Evolutionary conservation across 1,140 invertebrate species (phyloP), one percentile per base, ranked within the genome.

Genomic region (Paracyclopina nana): DNA sequence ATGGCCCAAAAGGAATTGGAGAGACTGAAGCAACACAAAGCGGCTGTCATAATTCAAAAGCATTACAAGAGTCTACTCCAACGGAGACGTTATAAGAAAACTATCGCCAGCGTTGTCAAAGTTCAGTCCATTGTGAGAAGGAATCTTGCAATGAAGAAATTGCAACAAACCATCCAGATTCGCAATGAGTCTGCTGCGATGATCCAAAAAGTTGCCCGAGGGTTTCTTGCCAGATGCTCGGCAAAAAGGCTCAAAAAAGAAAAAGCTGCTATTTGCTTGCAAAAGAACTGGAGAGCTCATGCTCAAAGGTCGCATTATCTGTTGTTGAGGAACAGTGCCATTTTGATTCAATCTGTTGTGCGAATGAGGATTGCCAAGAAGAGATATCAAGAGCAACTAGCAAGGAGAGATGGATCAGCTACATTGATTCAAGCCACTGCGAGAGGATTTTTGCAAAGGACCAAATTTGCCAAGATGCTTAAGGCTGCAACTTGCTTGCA

Each of bases 31-130:
- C n/a, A n/a, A n/a, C n/a, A n/a, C n/a, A n/a, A n/a, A n/a, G n/a
- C 28, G 14, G 30, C 52, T 4, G 11, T 40, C 12, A 29, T 49
- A 9, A 41, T 53, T 26, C 52, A 53, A 40, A 50, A 24, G 12
- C 46, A 50, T 18, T 44, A 22, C 14, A 44, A 22, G 12, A 12
- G n/a, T 18, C 24, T 18, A 18, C 4, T 44, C 12, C 14, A 24
- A 5, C 18, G 34, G 9, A 38, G 20, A 38, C 2, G 8, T 5
- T 38, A 4, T 9, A n/a, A 16, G 8, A 16, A n/a, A 2, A 16
- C 20, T 5, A n/a, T n/a, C 14, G 3, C 5, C 14, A 38, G 34
- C 20, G 14, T n/a, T 20, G 5, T 3, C 14, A 38, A 16, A 20
- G 4, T 38, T 38, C 34, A 38, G 20, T n/a, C 34, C 4, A 38